phyloP scores from a whole-genome alignment of 2,797 vertebrate species.

The Bovichtus variegatus region DNA sequence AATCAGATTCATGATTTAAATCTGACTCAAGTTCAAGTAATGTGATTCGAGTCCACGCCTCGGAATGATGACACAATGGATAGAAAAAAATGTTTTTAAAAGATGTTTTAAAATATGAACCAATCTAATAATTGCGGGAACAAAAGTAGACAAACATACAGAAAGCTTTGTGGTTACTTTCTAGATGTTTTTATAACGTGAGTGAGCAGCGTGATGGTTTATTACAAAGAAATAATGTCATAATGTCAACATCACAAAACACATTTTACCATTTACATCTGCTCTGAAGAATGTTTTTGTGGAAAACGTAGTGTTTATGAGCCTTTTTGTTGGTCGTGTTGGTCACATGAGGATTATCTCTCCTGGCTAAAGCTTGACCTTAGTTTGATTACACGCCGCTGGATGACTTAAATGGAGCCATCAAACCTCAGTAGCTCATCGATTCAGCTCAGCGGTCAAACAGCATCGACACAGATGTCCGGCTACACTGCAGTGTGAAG shows the following conservation, averaged over 20 bases:
- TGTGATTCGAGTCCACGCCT: not conserved
- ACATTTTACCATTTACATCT: constrained; percentile 5
- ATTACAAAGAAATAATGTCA: not conserved
- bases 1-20: not conserved
- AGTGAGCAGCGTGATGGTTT: not conserved
- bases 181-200: not conserved
- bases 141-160: not conserved
- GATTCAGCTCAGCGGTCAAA: constrained; percentile 12
- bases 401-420: constrained; percentile 1
- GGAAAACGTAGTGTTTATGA: not conserved
- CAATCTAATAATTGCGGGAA: not conserved
- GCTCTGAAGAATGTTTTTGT: not conserved
- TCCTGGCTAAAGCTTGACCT: constrained; percentile 1
- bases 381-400: constrained; percentile 23
- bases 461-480: not conserved
- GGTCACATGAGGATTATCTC: not conserved
- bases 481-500: not conserved
- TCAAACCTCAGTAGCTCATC: constrained; percentile 11
- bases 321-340: constrained; percentile 2
- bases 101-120: not conserved
- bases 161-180: not conserved
- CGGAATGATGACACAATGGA: not conserved
- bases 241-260: not conserved
- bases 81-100: not conserved
- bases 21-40: not conserved